Conservation (phyloP, 30 jellyfish, hydroid and myxozoan genomes). For the Pelagia noctiluca region DNA sequence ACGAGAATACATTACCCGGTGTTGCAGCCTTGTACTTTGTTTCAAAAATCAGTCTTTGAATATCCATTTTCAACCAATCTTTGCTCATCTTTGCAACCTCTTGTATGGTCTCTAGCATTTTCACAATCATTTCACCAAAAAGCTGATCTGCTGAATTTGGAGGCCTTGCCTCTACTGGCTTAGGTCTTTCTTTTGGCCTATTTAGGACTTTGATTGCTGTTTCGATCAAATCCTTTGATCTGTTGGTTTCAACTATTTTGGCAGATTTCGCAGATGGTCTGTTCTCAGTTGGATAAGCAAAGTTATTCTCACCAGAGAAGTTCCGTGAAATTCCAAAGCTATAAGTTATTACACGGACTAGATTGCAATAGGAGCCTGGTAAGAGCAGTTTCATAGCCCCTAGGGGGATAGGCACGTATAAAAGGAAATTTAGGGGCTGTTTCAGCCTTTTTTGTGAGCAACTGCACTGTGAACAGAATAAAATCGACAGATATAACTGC, state of each 20-base stretch:
- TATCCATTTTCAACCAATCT: slow-evolving; percentile 35
- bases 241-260: background rate
- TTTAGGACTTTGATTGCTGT: slow-evolving; percentile 29
- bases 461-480: no score
- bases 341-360: no score
- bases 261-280: slow-evolving; percentile 16
- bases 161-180: background rate
- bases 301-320: slow-evolving; percentile 48
- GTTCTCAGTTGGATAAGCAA: slow-evolving; percentile 25
- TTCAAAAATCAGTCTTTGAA: slow-evolving; percentile 29
- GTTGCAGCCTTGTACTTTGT: slow-evolving; percentile 39
- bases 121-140: slow-evolving; percentile 27
- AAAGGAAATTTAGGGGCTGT: no score
- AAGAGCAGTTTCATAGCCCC: no score
- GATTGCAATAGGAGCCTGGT: no score
- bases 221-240: slow-evolving; percentile 21
- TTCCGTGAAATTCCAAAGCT: no score
- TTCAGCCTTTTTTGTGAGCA: no score
- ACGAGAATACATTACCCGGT: no score
- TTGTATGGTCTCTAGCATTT: slow-evolving; percentile 19
- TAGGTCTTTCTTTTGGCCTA: slow-evolving; percentile 31
- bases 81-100: slow-evolving; percentile 26
- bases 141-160: slow-evolving; percentile 32
- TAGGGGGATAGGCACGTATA: no score
- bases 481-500: no score